Percentiles rank a stretch among this genome's conserved stretches.
phyloP scores from a whole-genome alignment of 2,888 invertebrate genomes.

The Neoitamus cyanurus region DNA sequence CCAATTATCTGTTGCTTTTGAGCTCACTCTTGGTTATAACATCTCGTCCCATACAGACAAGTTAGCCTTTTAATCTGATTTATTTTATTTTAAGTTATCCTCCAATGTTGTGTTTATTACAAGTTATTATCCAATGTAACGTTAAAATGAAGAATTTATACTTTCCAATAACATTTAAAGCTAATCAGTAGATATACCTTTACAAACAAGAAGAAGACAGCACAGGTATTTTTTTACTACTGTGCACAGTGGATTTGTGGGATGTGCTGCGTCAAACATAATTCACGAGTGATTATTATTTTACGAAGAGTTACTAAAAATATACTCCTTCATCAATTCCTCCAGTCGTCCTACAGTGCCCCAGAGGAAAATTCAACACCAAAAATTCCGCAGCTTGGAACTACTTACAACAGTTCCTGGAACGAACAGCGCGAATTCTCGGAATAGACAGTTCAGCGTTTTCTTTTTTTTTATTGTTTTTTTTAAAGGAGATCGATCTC shows the following conservation, averaged over 20 bases:
- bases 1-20: background rate
- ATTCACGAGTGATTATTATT: background rate
- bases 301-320: background rate
- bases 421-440: background rate
- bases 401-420: background rate
- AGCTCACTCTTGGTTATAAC: background rate
- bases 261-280: background rate
- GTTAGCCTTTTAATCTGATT: no score
- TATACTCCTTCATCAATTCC: background rate
- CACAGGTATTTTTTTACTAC: background rate
- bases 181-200: background rate
- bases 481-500: background rate
- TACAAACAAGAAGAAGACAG: background rate
- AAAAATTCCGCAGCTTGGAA: background rate
- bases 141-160: background rate
- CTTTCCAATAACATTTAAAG: background rate
- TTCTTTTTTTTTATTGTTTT: background rate
- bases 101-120: no score
- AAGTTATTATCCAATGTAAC: background rate
- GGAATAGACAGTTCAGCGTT: background rate
- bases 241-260: background rate
- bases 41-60: no score
- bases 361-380: background rate
- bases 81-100: no score
- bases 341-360: background rate